These are phyloP conservation scores for Collichthys lucidus DNA, from an alignment of 2,113 vertebrate species.

Conservation along the genomic window DNA sequence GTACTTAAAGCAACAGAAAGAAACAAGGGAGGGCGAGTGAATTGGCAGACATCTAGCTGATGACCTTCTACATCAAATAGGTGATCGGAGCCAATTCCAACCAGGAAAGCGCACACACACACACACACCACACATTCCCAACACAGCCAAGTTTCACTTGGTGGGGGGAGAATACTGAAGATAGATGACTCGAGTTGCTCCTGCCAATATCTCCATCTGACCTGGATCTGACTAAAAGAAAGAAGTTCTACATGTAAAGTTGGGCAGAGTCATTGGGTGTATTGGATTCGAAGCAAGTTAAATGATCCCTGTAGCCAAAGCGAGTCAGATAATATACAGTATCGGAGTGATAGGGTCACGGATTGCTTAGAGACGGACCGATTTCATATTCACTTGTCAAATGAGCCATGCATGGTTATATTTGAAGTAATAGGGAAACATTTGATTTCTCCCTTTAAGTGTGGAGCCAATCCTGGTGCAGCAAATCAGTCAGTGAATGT, in stretches of 20 bases:
- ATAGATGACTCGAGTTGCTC: conserved; percentile 33
- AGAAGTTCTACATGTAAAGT: conserved; percentile 1
- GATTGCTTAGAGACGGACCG: conserved; percentile 5
- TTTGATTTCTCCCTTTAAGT: not conserved
- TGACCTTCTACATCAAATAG: conserved; percentile 79
- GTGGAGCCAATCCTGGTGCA: conserved; percentile 7
- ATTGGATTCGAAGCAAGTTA: conserved; percentile 16
- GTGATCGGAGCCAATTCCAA: conserved; percentile 67
- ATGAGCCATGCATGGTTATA: not conserved
- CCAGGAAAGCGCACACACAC: conserved; percentile 19
- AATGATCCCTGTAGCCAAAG: conserved; percentile 11
- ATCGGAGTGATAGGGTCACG: not conserved
- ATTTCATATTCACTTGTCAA: not conserved
- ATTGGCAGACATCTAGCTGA: conserved; percentile 57
- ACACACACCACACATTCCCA: conserved; percentile 2
- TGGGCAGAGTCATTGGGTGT: not conserved
- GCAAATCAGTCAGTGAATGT: conserved; percentile 21
- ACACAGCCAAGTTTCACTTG: conserved; percentile 53
- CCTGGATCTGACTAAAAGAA: conserved; percentile 43
- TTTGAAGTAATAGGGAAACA: conserved; percentile 16
- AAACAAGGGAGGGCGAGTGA: conserved; percentile 8
- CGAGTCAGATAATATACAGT: not conserved
- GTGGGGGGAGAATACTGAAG: conserved; percentile 24
- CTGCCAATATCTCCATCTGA: conserved; percentile 51
- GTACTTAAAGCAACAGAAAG: conserved; percentile 5